Base-by-base conservation (phyloP, 2,888 invertebrate genomes). In the Volucella zonaria region DNA sequence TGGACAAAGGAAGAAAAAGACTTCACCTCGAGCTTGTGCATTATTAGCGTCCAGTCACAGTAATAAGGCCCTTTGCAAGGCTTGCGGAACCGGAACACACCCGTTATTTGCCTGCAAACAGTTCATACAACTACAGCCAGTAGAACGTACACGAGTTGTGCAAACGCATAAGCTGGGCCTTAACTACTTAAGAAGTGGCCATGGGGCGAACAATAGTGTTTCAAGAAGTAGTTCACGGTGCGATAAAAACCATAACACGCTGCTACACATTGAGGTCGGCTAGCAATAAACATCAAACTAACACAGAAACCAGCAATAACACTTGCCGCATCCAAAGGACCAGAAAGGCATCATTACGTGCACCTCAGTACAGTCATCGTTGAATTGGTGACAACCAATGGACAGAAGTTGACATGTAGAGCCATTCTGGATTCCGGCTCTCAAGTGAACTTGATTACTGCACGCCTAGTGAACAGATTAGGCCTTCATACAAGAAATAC, bases 381-480 rank as follows among this genome's bases (percentile, higher is more conserved):
- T 10, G 18, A 70, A 40, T 42, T 68, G 61, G 52, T 61, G 3
- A 15, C 43, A 10, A 42, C 8, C 31, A 52, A 77, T 42, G 68
- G 68, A 15, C 51, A 52, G 14, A 52, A 40, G 43, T 1, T 49
- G 66, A n/a, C n/a, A n/a, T n/a, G n/a, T n/a, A n/a, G n/a, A n/a
- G n/a, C n/a, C n/a, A n/a, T n/a, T n/a, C n/a, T n/a, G n/a, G n/a
- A n/a, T n/a, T n/a, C n/a, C n/a, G n/a, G n/a, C n/a, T n/a, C n/a
- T n/a, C n/a, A n/a, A 40, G 49, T 79, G 4, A 79, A 79, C n/a
- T 61, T 79, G 56, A 64, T 73, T n/a, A 73, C 58, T 18, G 15
- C 18, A 43, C 62, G 42, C 47, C n/a, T n/a, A 18, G 42, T 47
- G 42, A 71, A 51, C n/a, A 49, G 56, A 78, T 45, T 71, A 54